Evolutionary conservation across 1,140 invertebrate genomes (phyloP).

Genomic region (Zaprionus kolodkinae): DNA sequence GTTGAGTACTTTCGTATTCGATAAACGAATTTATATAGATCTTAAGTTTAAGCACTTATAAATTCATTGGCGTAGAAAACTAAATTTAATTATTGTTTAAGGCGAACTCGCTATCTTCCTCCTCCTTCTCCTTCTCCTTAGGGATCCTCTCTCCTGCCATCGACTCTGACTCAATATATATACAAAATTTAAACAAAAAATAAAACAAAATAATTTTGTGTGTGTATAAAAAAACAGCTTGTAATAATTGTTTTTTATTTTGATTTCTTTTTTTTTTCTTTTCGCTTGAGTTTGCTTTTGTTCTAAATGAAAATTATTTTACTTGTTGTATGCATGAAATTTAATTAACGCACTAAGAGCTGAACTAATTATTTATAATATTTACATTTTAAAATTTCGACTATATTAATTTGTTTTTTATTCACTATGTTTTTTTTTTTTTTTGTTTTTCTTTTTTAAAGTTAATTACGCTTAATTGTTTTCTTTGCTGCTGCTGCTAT

Average conservation of each 20-base stretch:
- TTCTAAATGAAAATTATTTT: conserved; percentile 54
- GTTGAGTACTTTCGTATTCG: conserved; percentile 57
- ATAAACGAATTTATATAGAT: conserved; percentile 16
- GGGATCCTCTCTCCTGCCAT: not conserved
- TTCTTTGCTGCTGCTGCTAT: conserved; percentile 9
- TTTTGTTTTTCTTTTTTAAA: not conserved
- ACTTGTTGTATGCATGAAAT: conserved; percentile 1
- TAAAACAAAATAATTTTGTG: conserved; percentile 25
- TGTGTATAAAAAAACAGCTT: conserved; percentile 29
- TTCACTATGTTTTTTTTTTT: not conserved
- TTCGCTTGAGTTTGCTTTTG: conserved; percentile 26
- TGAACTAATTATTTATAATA: conserved; percentile 55
- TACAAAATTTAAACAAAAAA: conserved; percentile 20
- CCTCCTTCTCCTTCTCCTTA: not conserved
- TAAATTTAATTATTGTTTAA: conserved; percentile 39
- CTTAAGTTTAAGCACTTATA: conserved; percentile 53
- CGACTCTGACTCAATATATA: conserved; percentile 21
- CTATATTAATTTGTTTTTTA: conserved; percentile 61
- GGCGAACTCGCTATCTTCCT: conserved; percentile 36
- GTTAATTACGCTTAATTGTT: conserved; percentile 9
- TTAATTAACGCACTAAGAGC: conserved; percentile 40
- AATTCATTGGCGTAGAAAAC: conserved; percentile 66
- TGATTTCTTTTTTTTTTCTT: conserved; percentile 47
- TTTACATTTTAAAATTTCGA: conserved; percentile 64
- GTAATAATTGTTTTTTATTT: conserved; percentile 50